These are phyloP conservation scores for Gambusia holbrooki DNA, from an alignment of 2,113 vertebrate species.

Conservation along the genomic window DNA sequence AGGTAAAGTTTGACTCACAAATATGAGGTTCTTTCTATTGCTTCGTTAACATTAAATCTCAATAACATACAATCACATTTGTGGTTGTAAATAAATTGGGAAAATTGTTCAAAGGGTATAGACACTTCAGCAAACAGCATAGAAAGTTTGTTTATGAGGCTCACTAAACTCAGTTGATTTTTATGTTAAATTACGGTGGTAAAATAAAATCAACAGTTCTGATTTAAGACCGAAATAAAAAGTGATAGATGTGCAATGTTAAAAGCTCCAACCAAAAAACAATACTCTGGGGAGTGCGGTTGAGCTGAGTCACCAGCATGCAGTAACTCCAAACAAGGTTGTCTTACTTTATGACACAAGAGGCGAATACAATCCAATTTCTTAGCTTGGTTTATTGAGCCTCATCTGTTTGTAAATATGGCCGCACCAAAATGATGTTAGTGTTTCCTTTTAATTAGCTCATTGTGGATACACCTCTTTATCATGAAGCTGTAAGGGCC, in stretches of 20 bases:
- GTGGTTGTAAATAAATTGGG: background rate
- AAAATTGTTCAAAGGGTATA: background rate
- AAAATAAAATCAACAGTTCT: background rate
- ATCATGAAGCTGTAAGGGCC: conserved; percentile 1
- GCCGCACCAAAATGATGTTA: conserved; percentile 10
- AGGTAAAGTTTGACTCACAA: background rate
- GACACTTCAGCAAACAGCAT: background rate
- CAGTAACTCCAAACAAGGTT: conserved; percentile 7
- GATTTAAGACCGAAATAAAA: background rate
- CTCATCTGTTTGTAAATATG: conserved; percentile 29
- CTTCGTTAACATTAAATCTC: background rate
- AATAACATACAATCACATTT: background rate
- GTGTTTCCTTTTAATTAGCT: conserved; percentile 33
- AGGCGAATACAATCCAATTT: conserved; percentile 38
- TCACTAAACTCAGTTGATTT: background rate
- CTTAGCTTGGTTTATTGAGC: conserved; percentile 30
- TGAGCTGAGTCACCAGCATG: conserved; percentile 2
- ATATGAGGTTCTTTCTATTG: background rate
- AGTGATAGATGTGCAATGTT: background rate
- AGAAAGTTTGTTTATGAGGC: background rate
- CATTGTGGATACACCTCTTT: conserved; percentile 14
- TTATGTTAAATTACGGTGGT: background rate
- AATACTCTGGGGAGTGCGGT: background rate
- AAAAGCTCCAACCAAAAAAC: background rate
- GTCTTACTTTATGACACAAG: conserved; percentile 39